Conservation (phyloP, 2,113 vertebrate genomes). For the Lanius collurio region DNA sequence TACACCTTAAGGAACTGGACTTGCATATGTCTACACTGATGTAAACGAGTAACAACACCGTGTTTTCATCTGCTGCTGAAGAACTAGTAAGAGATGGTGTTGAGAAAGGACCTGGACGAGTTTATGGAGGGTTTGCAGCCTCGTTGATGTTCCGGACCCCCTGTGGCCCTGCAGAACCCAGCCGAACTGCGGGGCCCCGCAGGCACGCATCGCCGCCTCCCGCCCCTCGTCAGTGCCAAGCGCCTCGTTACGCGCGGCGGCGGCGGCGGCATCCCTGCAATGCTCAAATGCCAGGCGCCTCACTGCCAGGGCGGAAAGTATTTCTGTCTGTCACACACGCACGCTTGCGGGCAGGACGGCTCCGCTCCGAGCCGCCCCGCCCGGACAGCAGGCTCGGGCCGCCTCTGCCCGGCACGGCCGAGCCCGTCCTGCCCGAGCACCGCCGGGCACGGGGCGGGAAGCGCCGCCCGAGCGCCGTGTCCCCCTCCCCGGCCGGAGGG, state of each 20-base stretch:
- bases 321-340: not conserved
- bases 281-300: not conserved
- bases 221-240: rapidly evolving
- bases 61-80: not conserved
- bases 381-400: not conserved
- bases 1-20: not conserved
- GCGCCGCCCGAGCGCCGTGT: not conserved
- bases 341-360: not conserved
- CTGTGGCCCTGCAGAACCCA: not conserved
- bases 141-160: not conserved
- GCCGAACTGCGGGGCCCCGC: not conserved
- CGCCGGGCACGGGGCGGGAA: not conserved
- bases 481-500: not conserved
- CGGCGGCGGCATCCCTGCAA: not conserved
- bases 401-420: not conserved
- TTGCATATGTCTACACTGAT: not conserved
- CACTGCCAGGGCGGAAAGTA: rapidly evolving
- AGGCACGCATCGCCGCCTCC: not conserved
- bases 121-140: not conserved
- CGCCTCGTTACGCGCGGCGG: not conserved
- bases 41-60: not conserved
- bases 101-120: not conserved
- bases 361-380: not conserved
- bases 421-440: not conserved
- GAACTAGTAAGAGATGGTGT: not conserved